phyloP scores from a whole-genome alignment of 2,797 vertebrate species.

The Chiroxiphia lanceolata region DNA sequence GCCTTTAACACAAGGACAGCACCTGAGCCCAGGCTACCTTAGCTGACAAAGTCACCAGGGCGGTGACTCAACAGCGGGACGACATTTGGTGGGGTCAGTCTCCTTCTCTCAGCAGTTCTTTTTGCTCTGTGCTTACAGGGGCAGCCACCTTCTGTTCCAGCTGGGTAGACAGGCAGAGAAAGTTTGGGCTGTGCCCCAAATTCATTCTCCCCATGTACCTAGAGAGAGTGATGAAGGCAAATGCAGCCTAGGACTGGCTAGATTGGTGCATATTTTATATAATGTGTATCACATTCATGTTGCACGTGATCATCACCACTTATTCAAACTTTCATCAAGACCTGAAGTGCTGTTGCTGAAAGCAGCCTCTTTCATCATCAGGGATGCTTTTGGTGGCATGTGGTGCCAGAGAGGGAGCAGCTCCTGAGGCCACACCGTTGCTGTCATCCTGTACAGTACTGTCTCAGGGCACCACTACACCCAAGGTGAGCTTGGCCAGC shows the following conservation, averaged over 20 bases:
- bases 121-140: neutral
- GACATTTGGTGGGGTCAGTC: neutral
- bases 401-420: neutral
- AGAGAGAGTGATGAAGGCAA: neutral
- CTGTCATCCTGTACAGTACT: neutral
- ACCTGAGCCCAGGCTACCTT: neutral
- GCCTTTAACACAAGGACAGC: neutral
- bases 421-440: neutral
- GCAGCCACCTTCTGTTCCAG: neutral
- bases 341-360: neutral
- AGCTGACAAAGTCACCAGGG: neutral
- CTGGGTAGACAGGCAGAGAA: neutral
- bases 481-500: neutral
- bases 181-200: neutral
- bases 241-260: neutral
- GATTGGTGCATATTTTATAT: neutral
- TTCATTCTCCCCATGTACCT: fast-evolving
- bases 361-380: neutral
- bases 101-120: neutral
- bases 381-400: neutral
- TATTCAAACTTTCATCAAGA: neutral
- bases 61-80: neutral
- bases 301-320: neutral
- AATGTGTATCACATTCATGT: neutral
- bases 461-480: neutral